Conservation (phyloP, 2,113 vertebrate species). For the Raja brachyura region DNA sequence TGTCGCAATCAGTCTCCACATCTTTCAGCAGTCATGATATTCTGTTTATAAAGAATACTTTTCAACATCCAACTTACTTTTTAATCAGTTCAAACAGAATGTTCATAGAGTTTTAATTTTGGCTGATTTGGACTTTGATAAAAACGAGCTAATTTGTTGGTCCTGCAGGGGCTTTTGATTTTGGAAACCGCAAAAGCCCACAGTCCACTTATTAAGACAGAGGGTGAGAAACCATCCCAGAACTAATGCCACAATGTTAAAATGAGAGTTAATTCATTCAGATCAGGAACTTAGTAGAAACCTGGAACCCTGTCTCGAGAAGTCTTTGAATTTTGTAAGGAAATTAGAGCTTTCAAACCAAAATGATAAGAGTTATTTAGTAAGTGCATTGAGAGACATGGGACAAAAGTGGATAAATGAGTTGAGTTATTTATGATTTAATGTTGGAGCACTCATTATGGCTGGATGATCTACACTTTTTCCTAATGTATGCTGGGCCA, state of each 20-base stretch:
- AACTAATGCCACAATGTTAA: neutral
- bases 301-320: neutral
- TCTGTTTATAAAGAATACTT: slow-evolving; percentile 6
- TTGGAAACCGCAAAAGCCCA: neutral
- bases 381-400: neutral
- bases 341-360: neutral
- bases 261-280: neutral
- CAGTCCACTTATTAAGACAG: neutral
- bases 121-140: neutral
- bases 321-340: neutral
- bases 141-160: neutral
- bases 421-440: neutral
- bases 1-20: slow-evolving; percentile 6
- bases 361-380: neutral
- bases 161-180: too few relatives aligned
- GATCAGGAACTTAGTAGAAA: neutral
- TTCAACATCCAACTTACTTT: neutral
- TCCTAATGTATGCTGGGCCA: neutral
- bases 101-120: neutral
- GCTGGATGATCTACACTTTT: neutral
- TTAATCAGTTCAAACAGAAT: neutral
- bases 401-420: neutral
- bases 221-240: neutral
- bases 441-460: neutral
- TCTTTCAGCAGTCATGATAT: slow-evolving; percentile 5